Conservation (phyloP, 2,888 invertebrate species). For the Megaustenia siamemsis region DNA sequence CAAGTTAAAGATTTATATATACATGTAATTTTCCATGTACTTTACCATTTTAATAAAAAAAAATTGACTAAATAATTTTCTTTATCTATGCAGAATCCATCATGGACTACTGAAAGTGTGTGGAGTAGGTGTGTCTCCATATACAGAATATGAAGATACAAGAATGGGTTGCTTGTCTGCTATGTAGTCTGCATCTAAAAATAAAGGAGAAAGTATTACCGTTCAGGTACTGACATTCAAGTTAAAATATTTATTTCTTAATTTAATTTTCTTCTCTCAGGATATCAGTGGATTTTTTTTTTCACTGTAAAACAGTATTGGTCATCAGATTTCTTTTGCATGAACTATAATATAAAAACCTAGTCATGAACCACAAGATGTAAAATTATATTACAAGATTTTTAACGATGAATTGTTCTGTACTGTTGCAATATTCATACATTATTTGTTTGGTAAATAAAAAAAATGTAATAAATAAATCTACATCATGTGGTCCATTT, state of each 20-base stretch:
- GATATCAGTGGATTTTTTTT: neutral
- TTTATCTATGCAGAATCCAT: conserved; percentile 68
- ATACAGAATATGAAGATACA: conserved; percentile 42
- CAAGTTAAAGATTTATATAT: too few relatives aligned
- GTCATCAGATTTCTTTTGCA: neutral
- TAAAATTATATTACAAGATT: too few relatives aligned
- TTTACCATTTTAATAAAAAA: too few relatives aligned
- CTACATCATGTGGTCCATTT: too few relatives aligned
- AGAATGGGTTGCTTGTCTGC: conserved; percentile 33
- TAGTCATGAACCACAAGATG: too few relatives aligned
- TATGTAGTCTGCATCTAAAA: neutral
- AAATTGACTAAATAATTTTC: too few relatives aligned
- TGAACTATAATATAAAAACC: too few relatives aligned
- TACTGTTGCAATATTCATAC: too few relatives aligned
- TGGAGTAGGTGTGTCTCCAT: conserved; percentile 67
- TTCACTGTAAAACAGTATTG: neutral
- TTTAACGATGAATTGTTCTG: too few relatives aligned
- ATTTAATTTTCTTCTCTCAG: neutral
- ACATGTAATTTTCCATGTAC: too few relatives aligned
- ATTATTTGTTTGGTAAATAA: too few relatives aligned
- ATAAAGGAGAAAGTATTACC: neutral
- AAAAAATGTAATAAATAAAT: too few relatives aligned
- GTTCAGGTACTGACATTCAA: neutral
- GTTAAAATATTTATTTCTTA: neutral
- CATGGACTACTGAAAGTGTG: conserved; percentile 69